Evolutionary conservation across 2,888 invertebrate species (phyloP).

Genomic region (Punctoribates punctum): DNA sequence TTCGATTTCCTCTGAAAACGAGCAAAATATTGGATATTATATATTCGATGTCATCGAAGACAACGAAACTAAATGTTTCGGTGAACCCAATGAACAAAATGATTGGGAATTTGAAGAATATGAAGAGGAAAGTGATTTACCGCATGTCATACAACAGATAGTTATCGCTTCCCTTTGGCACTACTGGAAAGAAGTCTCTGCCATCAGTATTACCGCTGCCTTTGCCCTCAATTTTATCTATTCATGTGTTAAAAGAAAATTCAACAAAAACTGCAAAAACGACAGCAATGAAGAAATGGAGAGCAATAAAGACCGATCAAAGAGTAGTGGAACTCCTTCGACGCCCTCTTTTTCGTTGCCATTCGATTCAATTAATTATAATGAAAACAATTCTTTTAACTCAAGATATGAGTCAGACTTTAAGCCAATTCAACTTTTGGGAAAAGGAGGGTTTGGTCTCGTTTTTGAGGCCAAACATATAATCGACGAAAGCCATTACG

Average conservation of each 20-base stretch:
- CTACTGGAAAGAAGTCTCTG: slow-evolving; percentile 77
- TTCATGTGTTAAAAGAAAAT: slow-evolving; percentile 41
- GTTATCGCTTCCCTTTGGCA: slow-evolving; percentile 72
- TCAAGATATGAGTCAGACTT: slow-evolving; percentile 80
- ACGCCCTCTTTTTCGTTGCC: background rate
- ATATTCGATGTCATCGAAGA: slow-evolving; percentile 32
- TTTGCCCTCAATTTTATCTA: slow-evolving; percentile 65
- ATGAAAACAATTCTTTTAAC: slow-evolving; percentile 49
- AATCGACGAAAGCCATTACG: slow-evolving; percentile 89
- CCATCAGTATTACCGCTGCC: slow-evolving; percentile 70
- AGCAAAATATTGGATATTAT: slow-evolving; percentile 37
- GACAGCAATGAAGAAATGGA: slow-evolving; percentile 9
- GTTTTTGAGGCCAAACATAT: slow-evolving; percentile 93
- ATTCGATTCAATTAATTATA: background rate
- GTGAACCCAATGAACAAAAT: slow-evolving; percentile 7
- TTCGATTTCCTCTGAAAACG: background rate
- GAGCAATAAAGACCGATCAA: background rate
- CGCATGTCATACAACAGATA: slow-evolving; percentile 66
- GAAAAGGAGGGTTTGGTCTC: slow-evolving; percentile 90
- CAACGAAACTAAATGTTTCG: background rate
- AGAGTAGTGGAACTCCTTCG: background rate
- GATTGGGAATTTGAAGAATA: slow-evolving; percentile 47
- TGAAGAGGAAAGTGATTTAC: slow-evolving; percentile 53
- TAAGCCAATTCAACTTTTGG: slow-evolving; percentile 72
- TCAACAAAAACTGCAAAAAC: background rate